Percentiles rank a stretch among this genome's conserved stretches.
phyloP scores from a whole-genome alignment of 2,888 invertebrate species.

The Drosophila vallismaia region DNA sequence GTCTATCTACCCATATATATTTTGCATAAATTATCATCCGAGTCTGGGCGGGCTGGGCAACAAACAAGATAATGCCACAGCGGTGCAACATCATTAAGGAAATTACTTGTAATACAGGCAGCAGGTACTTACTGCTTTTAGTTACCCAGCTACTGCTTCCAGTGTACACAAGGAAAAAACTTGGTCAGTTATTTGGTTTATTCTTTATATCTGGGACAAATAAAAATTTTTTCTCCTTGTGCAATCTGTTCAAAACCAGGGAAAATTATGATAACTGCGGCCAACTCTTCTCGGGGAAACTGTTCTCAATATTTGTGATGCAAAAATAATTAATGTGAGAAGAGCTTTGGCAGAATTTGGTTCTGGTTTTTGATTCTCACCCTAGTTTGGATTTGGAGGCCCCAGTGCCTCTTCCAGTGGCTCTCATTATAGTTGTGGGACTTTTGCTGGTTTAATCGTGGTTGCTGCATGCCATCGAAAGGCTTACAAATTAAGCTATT shows the following conservation, averaged over 20 bases:
- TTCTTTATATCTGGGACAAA: background rate
- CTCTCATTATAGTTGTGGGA: constrained; percentile 28
- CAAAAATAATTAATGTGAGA: constrained; percentile 78
- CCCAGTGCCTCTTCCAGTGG: background rate
- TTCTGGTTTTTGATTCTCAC: constrained; percentile 24
- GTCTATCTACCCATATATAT: constrained; percentile 58
- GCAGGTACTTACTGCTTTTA: constrained; percentile 60
- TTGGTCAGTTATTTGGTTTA: background rate
- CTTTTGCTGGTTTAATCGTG: constrained; percentile 49
- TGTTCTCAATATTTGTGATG: constrained; percentile 70
- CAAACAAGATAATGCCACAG: constrained; percentile 77
- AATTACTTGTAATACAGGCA: constrained; percentile 77
- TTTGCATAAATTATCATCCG: constrained; percentile 74
- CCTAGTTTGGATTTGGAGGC: constrained; percentile 17
- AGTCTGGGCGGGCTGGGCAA: constrained; percentile 30
- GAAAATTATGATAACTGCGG: constrained; percentile 71
- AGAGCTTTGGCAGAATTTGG: constrained; percentile 44
- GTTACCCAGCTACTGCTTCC: constrained; percentile 36
- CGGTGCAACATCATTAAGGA: constrained; percentile 78
- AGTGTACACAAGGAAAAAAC: constrained; percentile 13
- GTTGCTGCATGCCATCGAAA: constrained; percentile 41
- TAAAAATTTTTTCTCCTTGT: background rate
- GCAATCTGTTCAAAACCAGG: background rate
- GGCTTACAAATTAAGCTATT: constrained; percentile 74
- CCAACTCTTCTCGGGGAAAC: constrained; percentile 21